These are phyloP conservation scores for Prunella strophiata DNA, from an alignment of 2,797 vertebrate genomes.

Conservation along the genomic window DNA sequence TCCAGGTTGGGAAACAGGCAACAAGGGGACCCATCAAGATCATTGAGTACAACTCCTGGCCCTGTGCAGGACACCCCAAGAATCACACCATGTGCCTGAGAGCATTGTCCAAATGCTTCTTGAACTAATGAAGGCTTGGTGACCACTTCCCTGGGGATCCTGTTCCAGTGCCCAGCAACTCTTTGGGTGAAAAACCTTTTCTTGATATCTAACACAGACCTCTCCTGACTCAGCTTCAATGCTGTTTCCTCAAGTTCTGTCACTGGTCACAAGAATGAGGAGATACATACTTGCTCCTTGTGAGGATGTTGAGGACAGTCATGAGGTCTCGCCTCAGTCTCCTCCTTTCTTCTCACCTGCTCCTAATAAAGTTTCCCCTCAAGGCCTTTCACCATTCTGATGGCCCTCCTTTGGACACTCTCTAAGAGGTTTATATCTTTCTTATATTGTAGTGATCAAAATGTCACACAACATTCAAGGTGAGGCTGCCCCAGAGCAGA, in stretches of 20 bases:
- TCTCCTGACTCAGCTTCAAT: background rate
- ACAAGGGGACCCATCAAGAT: background rate
- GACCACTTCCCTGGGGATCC: background rate
- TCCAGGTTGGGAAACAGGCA: background rate
- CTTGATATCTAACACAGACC: background rate
- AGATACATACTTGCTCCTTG: background rate
- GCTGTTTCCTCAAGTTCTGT: background rate
- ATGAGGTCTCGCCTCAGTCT: background rate
- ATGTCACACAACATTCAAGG: background rate
- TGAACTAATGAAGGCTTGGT: background rate
- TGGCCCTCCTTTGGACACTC: background rate
- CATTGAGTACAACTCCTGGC: background rate
- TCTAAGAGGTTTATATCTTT: background rate
- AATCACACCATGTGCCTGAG: background rate
- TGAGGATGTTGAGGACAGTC: background rate
- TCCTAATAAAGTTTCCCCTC: background rate
- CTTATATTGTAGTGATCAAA: background rate
- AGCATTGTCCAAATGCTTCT: background rate
- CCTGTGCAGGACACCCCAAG: background rate
- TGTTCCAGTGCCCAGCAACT: background rate
- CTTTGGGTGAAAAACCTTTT: background rate
- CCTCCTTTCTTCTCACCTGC: background rate
- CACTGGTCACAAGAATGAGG: background rate
- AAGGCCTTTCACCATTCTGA: background rate
- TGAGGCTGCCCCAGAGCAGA: background rate